Base-by-base conservation (phyloP, 1,140 invertebrate genomes). In the Drosophila novamexicana region DNA sequence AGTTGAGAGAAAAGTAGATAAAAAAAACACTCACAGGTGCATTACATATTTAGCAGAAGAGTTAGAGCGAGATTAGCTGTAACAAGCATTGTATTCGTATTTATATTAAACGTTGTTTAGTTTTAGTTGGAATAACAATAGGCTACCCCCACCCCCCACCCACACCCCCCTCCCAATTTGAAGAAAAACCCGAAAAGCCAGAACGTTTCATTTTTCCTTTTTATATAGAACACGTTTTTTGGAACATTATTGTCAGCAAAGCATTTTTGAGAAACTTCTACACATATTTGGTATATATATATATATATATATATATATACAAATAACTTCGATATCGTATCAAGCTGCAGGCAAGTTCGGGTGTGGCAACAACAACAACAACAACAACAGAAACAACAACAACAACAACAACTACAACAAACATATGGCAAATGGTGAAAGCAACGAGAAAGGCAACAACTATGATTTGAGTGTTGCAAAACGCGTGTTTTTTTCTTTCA, bases 361-460 rank as follows among this genome's bases (percentile, higher is more conserved):
- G 69, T 47, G 44, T 65, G 61, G 50, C 59, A 63, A 45, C 49
- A 69, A 63, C 65, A 45, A 49, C 66, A 63, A 40, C 58, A 70
- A 16, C 50, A 63, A 63, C 65, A 45, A 49, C 66, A 63, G 18
- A 34, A 70, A 32, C 39, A 54, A 22, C 22, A 44, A 6, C 56
- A 45, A 32, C 34, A 53, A 34, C 62, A 64, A 54, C 53, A 72
- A 69, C 47, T 34, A 61, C 71, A 78, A 74, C 58, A 81, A 81
- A 82, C 65, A 81, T 66, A 86, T 86, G 83, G 83, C 79, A 71
- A 88, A 86, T 83, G 83, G 83, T 86, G 83, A 86, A 86, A 83
- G 68, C 66, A 86, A 75, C 57, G 42, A 42, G 47, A 39, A 58
- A 79, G 66, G 63, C 49, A 53, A 77, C 57, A 62, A 68, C 52